Evolutionary conservation across 2,888 invertebrate genomes (phyloP), one percentile per base, ranked within the genome.

Genomic region (Chironomus tentans): DNA sequence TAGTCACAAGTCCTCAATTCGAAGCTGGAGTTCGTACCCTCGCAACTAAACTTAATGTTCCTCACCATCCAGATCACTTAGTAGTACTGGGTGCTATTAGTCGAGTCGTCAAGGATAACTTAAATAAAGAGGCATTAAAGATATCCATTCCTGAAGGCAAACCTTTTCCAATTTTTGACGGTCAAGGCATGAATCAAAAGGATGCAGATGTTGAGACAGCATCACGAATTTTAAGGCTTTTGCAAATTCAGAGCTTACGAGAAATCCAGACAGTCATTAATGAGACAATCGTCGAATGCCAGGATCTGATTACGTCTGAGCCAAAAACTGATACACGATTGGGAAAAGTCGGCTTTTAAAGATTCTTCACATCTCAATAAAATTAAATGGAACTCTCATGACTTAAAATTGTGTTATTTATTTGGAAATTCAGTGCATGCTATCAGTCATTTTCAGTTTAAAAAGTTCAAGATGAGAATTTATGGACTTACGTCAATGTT

Each of bases 241-340:
- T 92, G 68, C 91, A 91, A 82, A 46, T 77, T 68, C 83, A 83
- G 79, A 83, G 82, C 73, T 78, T 84, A 1, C 82, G 84, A 0
- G 79, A 83, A 78, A 87, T 98, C 71, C 98, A 99, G 83, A 97
- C 96, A 0, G 89, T 88, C 80, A 96, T 98, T 72, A 99, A 99
- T 84, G 95, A 97, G 83, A 90, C 94, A 0, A 92, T 99, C 79
- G 98, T 98, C 1, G 88, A 90, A 68, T 93, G 97, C 3, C 99
- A 99, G 85, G 89, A 86, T 78, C 87, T 98, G 1, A 98, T 98
- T 0, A 98, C 98, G 4, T 92, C 98, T 86, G 92, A 98, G 86
- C 98, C 98, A 2, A 95, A 95, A 85, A 98, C 98, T 78, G 97
- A 98, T 82, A 94, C 96, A 0, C 92, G 91, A 82, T 85, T 98